phyloP scores from a whole-genome alignment of 1,140 invertebrate genomes.

The Cryptotermes secundus region DNA sequence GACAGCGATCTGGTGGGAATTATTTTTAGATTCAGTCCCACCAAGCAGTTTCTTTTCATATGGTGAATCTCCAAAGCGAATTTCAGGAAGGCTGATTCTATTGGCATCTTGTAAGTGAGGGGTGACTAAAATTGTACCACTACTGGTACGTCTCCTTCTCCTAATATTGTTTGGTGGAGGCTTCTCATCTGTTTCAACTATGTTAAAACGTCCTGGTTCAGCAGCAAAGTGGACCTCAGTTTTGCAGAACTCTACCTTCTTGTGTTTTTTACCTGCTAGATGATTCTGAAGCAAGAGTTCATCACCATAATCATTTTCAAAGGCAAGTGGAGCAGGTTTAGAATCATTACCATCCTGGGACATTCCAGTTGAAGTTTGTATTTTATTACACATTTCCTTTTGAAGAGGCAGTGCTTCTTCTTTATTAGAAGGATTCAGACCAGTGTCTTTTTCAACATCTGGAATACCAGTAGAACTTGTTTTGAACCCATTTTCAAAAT shows the following conservation, averaged over 20 bases:
- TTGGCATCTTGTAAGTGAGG: conserved; percentile 39
- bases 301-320: conserved; percentile 43
- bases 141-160: conserved; percentile 49
- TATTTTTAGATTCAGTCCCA: conserved; percentile 19
- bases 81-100: conserved; percentile 47
- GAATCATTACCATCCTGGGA: not conserved
- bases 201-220: conserved; percentile 79
- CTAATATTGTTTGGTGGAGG: conserved; percentile 78
- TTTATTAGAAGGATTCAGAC: not conserved
- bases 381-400: not conserved
- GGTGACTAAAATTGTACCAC: not conserved
- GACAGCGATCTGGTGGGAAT: not conserved
- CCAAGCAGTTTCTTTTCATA: conserved; percentile 51
- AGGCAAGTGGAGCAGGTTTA: conserved; percentile 39
- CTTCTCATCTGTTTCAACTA: conserved; percentile 83
- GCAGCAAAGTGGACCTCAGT: conserved; percentile 82
- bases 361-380: not conserved
- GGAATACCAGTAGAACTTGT: not conserved
- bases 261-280: conserved; percentile 51
- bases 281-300: not conserved
- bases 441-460: not conserved
- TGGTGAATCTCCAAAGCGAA: conserved; percentile 55
- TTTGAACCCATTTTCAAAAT: not conserved
- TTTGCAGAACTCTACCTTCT: conserved; percentile 82
- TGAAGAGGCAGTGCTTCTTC: not conserved